Evolutionary conservation across 2,797 vertebrate species (phyloP).

Genomic region (Pteropus rufus): DNA sequence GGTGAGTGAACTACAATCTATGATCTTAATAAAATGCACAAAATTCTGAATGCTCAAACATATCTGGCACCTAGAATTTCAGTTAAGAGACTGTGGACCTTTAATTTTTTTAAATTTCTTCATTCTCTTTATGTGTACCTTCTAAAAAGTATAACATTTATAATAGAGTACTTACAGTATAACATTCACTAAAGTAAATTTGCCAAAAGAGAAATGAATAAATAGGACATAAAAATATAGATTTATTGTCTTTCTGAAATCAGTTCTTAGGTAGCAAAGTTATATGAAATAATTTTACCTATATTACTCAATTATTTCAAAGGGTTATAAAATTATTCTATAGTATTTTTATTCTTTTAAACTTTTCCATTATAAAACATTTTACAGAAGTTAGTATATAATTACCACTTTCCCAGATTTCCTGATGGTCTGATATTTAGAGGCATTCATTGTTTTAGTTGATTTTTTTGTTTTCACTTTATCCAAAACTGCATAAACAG

Average conservation of each 20-base stretch:
- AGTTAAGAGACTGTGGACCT: not conserved
- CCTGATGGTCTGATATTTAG: constrained; percentile 97
- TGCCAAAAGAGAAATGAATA: constrained; percentile 2
- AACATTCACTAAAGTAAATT: constrained; percentile 7
- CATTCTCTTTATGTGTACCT: not conserved
- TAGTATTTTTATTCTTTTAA: not conserved
- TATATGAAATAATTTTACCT: not conserved
- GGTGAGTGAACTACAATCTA: not conserved
- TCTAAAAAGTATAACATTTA: not conserved
- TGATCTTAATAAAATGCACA: not conserved
- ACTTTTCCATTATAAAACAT: not conserved
- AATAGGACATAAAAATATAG: not conserved
- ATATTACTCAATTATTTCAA: constrained; percentile 20
- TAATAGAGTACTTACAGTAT: not conserved
- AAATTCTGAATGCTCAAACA: not conserved
- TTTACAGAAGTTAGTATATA: constrained; percentile 11
- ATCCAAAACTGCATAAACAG: constrained; percentile 95
- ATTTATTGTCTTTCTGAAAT: not conserved
- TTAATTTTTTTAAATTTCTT: not conserved
- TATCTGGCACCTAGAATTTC: not conserved
- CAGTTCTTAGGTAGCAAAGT: not conserved
- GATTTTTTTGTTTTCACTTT: constrained; percentile 97
- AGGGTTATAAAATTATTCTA: not conserved
- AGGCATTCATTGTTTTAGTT: constrained; percentile 90
- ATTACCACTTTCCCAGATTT: constrained; percentile 92